These are phyloP conservation scores for Apostichopus parvimensis DNA, from an alignment of 35 echinoderm and acorn worm species.

Conservation along the genomic window DNA sequence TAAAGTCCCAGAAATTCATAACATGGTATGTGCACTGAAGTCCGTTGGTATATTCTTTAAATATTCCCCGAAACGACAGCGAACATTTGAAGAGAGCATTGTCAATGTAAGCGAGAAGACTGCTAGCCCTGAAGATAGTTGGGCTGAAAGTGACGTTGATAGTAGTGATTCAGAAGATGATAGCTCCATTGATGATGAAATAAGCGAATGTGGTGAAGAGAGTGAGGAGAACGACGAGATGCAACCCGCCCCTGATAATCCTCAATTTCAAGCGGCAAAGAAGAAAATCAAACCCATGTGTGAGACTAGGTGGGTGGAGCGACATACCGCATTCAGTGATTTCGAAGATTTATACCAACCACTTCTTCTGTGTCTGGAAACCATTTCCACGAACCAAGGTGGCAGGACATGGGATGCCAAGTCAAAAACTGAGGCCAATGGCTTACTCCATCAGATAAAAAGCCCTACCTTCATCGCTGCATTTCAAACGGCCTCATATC, in stretches of 20 bases:
- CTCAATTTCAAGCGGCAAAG: not conserved
- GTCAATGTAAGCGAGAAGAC: not conserved
- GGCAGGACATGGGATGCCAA: not conserved
- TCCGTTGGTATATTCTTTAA: slow-evolving; percentile 33
- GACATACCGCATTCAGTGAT: slow-evolving; percentile 13
- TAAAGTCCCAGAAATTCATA: slow-evolving; percentile 38
- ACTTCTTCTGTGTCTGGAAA: not conserved
- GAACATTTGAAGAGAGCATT: slow-evolving; percentile 40
- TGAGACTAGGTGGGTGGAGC: slow-evolving; percentile 70
- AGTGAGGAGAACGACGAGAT: no score
- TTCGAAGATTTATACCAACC: not conserved
- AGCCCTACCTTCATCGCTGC: not conserved
- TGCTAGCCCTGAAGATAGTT: no score
- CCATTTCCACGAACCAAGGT: not conserved
- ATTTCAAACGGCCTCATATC: not conserved
- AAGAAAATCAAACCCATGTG: not conserved
- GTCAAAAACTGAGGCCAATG: not conserved
- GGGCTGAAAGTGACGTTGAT: no score
- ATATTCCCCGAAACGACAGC: slow-evolving; percentile 51
- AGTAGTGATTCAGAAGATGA: not conserved
- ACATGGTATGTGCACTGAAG: slow-evolving; percentile 44
- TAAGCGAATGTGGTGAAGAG: no score
- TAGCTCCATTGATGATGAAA: no score
- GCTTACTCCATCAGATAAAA: not conserved
- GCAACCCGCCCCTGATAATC: no score